Base-by-base conservation (phyloP, 2,113 vertebrate species). In the Crotalus tigris region DNA sequence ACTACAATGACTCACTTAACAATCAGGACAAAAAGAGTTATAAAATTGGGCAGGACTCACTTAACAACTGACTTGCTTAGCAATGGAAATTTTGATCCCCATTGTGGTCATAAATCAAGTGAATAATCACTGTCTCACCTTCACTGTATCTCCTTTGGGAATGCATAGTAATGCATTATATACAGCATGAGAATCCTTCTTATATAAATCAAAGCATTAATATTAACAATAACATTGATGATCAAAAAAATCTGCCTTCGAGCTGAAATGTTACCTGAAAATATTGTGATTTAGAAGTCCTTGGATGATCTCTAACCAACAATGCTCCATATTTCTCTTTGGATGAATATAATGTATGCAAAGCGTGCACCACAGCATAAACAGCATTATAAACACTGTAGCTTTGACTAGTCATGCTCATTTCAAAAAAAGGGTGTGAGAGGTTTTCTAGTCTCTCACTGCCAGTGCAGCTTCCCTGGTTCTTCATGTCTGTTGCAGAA, bases 311-410 rank as follows among this genome's bases (percentile, higher is more conserved):
- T 90, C 29, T 11, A 7, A 0, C 7, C 6, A 2, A 3, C 26
- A 39, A 4, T 11, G 26, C 9, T 93, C 88, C 7, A 3, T 93
- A 12, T 90, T 51, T 90, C 3, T 0, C 53, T 59, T 19, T 90
- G 29, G 44, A 59, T 59, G 75, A 59, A 61, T 85, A 33, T 9
- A 93, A 21, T 17, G 64, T 44, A 39, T 93, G 54, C 15, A 93
- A 51, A 58, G 88, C 88, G 39, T 93, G 17, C 0, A 46, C 88
- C 54, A 85, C 44, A 61, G 88, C 55, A 53, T 85, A 90, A 21
- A 61, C 92, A 51, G 92, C 92, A 61, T 90, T 90, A 13, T 90
- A 93, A n/a, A 93, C 90, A 23, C 33, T 90, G 29, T 93, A 93
- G 55, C 92, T 93, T 51, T 93, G 92, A 9, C 88, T 58, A 11